These are phyloP conservation scores for Gymnobelideus leadbeateri DNA, from an alignment of 2,113 vertebrate species.

Conservation along the genomic window DNA sequence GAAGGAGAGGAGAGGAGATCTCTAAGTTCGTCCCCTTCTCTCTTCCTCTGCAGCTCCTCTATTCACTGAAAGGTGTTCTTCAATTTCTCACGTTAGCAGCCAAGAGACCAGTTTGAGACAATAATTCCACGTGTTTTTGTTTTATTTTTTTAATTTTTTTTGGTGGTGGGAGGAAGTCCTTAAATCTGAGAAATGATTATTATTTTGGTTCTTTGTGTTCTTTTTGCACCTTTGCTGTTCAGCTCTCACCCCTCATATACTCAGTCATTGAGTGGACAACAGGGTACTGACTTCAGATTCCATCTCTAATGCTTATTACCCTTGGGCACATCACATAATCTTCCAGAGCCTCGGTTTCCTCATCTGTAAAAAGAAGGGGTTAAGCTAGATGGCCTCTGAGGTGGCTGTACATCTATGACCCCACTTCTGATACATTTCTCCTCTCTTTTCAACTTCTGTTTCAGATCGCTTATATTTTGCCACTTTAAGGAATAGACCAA, in stretches of 20 bases:
- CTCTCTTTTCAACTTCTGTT: constrained; percentile 64
- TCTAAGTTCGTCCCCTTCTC: fast-evolving
- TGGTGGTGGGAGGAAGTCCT: neutral
- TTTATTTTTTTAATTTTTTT: neutral
- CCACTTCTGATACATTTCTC: constrained; percentile 59
- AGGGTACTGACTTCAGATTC: neutral
- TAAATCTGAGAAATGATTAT: constrained; percentile 20
- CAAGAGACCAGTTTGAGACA: constrained; percentile 39
- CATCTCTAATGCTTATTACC: neutral
- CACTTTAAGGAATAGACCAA: constrained; percentile 95
- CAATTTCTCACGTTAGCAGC: constrained; percentile 13
- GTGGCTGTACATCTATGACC: neutral
- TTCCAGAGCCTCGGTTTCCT: neutral
- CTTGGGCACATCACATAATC: neutral
- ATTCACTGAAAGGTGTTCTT: neutral
- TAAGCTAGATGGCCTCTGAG: neutral
- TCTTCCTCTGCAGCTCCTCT: neutral
- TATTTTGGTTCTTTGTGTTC: neutral
- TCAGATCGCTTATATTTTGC: constrained; percentile 97
- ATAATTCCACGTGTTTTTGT: constrained; percentile 36
- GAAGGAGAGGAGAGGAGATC: constrained; percentile 53
- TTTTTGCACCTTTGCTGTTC: neutral
- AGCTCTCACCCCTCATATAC: neutral
- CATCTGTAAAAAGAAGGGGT: neutral
- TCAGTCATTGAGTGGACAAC: too few relatives aligned